Conservation (phyloP, 2,113 vertebrate species). For the Zonotrichia leucophrys region DNA sequence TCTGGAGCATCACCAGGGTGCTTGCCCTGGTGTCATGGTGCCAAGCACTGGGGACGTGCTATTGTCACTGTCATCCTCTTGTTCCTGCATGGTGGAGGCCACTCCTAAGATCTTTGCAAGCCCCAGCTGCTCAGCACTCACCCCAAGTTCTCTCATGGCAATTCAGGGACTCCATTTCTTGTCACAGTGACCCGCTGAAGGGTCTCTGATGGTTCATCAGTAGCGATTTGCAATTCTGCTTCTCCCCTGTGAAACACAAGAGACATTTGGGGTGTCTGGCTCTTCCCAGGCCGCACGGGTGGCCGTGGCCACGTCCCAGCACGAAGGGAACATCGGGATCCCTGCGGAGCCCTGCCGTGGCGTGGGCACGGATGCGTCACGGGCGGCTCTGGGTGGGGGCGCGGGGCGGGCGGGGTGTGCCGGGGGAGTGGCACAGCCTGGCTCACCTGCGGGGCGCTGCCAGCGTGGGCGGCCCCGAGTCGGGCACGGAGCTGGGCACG, state of each 20-base stretch:
- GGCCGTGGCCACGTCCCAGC: rapidly evolving
- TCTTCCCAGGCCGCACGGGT: rapidly evolving
- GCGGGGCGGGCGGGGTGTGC: not conserved
- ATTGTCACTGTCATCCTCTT: not conserved
- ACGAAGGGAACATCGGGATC: rapidly evolving
- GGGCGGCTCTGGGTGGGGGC: not conserved
- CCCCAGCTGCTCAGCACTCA: not conserved
- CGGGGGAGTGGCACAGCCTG: not conserved
- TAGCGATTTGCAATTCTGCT: not conserved
- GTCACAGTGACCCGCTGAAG: rapidly evolving
- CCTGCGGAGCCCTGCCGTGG: not conserved
- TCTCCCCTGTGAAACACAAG: not conserved
- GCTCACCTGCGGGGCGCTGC: not conserved
- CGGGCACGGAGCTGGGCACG: not conserved
- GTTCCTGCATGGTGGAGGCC: not conserved
- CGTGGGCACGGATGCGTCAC: not conserved
- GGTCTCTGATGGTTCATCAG: not conserved
- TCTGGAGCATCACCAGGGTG: rapidly evolving
- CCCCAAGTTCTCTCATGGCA: rapidly evolving
- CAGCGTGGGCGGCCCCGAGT: not conserved
- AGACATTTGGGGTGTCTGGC: not conserved
- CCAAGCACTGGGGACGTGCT: rapidly evolving
- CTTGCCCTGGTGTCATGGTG: not conserved
- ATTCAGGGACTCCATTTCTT: rapidly evolving
- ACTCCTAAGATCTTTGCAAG: rapidly evolving